Conservation (phyloP, 2,113 vertebrate genomes). For the Alethe diademata region DNA sequence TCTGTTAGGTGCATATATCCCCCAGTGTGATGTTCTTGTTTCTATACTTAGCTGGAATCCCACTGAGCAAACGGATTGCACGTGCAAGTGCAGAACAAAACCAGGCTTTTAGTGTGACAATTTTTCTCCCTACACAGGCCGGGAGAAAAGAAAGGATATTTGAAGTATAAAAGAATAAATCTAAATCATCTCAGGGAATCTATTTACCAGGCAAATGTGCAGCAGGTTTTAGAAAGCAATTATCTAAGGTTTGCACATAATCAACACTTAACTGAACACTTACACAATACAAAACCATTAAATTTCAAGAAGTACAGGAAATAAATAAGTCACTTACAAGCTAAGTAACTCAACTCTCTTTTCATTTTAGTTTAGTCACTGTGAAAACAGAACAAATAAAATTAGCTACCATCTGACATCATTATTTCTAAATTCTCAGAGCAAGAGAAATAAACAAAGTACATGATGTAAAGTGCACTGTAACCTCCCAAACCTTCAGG, state of each 20-base stretch:
- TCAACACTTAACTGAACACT: background rate
- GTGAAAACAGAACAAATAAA: background rate
- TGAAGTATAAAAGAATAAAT: background rate
- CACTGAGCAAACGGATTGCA: constrained; percentile 55
- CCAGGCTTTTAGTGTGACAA: background rate
- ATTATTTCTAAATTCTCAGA: background rate
- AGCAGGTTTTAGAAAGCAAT: background rate
- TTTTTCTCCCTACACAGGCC: background rate
- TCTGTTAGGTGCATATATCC: constrained; percentile 9
- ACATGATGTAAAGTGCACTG: background rate
- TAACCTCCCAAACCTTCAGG: background rate
- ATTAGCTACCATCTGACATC: background rate
- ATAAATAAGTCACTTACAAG: background rate
- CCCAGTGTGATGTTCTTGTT: constrained; percentile 52
- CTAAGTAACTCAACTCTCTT: background rate
- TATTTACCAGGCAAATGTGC: background rate
- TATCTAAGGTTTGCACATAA: background rate
- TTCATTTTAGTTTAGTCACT: background rate
- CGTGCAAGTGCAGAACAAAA: constrained; percentile 27
- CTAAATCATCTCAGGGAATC: background rate
- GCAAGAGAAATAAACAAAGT: background rate
- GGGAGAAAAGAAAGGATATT: background rate
- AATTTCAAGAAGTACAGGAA: background rate
- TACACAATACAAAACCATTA: background rate
- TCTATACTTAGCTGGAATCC: constrained; percentile 57